Evolutionary conservation across 2,797 vertebrate species (phyloP), one percentile per base, ranked within the genome.

Genomic region (Mycteria americana): DNA sequence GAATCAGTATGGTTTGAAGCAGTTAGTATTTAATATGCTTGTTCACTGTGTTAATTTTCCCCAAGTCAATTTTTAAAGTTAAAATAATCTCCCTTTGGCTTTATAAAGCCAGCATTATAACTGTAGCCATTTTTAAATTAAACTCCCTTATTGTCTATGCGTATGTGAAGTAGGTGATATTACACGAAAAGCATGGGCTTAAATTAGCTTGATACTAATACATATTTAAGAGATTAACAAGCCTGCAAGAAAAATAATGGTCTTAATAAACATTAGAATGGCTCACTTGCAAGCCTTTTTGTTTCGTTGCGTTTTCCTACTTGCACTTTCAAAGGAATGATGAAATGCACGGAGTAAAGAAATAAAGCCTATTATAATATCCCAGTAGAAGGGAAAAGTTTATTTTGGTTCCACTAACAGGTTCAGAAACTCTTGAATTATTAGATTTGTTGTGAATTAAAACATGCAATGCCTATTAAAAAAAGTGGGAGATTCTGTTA

Each of bases 51-150:
- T 89, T 93, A 92, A 70, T 95, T 92, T 91, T 81, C 68, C 85
- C 56, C 68, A 74, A 95, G 92, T 92, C 77, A 89, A 76, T 60
- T 95, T 89, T 87, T 85, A 91, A 95, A 92, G 76, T n/a, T 80
- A 56, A 92, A 92, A 77, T 88, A 86, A 93, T 93, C 70, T 93
- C 53, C 63, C 56, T 92, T 76, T 87, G 53, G 56, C 37, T 93
- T 95, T 89, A 51, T 87, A 53, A 24, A 95, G 67, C 35, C 45
- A 87, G 35, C n/a, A 77, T 91, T 80, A 57, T 60, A 89, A 48
- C 37, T 43, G 9, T 39, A 92, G 65, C 23, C 6, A 88, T 74
- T 94, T 95, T 95, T 60, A 91, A 95, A 84, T 80, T 81, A 92
- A 85, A 16, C 63, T 94, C 7, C 28, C 27, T 72, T 85, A 72